A percentile compares a stretch with the other conserved stretches of the same genome.
Conservation (phyloP, 1,140 invertebrate species). For the Pseudomyrmex pallidus region DNA sequence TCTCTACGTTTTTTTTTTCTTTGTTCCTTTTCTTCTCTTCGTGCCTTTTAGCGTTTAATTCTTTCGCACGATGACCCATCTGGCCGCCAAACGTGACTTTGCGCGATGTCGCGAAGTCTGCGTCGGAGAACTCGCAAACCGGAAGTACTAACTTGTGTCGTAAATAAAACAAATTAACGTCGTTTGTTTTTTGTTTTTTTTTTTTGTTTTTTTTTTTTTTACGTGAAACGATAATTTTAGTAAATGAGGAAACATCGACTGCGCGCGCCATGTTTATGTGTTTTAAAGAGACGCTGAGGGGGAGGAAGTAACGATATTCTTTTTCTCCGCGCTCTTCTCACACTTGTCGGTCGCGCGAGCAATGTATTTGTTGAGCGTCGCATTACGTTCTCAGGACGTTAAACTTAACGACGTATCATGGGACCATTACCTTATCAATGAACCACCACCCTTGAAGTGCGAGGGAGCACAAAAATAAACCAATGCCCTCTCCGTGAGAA, state of each 20-base stretch:
- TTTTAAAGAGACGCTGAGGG: no score
- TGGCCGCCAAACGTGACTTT: conserved; percentile 51
- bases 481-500: conserved; percentile 68
- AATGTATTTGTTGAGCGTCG: conserved; percentile 59
- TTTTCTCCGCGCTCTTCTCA: conserved; percentile 56
- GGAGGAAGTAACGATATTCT: background rate
- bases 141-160: background rate
- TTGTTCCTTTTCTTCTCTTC: background rate
- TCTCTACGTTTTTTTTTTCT: conserved; percentile 20
- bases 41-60: conserved; percentile 48
- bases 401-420: conserved; percentile 72
- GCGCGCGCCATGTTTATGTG: no score
- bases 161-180: conserved; percentile 17
- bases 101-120: conserved; percentile 7
- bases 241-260: background rate
- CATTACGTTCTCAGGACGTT: conserved; percentile 70
- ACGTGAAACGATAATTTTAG: background rate
- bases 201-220: no score
- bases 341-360: conserved; percentile 28
- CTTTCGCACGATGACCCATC: conserved; percentile 59
- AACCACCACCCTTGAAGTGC: conserved; percentile 74
- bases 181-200: background rate
- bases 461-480: conserved; percentile 79
- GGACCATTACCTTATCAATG: conserved; percentile 80
- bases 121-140: background rate